phyloP scores from a whole-genome alignment of 2,888 invertebrate genomes.

The Dynastes grantii region DNA sequence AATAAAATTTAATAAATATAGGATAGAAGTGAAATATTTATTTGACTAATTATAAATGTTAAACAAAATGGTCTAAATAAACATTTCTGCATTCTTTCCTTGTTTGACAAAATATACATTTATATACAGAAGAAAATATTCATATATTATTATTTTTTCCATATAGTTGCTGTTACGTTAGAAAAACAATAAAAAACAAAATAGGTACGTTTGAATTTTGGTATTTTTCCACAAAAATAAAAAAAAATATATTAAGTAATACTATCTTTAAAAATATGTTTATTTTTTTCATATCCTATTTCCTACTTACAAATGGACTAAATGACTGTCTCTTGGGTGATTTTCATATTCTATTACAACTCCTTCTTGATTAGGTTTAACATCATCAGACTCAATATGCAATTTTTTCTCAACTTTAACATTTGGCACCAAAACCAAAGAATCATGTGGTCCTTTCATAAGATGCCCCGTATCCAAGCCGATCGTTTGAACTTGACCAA shows the following conservation, averaged over 20 bases:
- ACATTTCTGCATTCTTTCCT: neutral
- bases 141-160: neutral
- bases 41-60: neutral
- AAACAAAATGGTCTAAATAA: neutral
- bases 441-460: constrained; percentile 74
- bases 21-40: neutral
- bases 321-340: constrained; percentile 56
- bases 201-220: constrained; percentile 30
- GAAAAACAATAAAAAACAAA: neutral
- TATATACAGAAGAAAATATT: constrained; percentile 16
- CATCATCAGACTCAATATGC: constrained; percentile 75
- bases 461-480: constrained; percentile 68
- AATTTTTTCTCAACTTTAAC: constrained; percentile 72
- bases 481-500: constrained; percentile 68
- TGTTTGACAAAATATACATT: neutral
- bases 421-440: constrained; percentile 71
- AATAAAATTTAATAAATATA: constrained; percentile 40
- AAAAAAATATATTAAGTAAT: constrained; percentile 17
- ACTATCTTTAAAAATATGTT: constrained; percentile 25
- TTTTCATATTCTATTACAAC: constrained; percentile 74
- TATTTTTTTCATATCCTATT: neutral
- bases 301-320: constrained; percentile 33
- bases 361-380: constrained; percentile 76
- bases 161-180: no score
- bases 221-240: constrained; percentile 5